These are phyloP conservation scores for Drosophila prosaltans DNA, from an alignment of 1,140 invertebrate species.

Conservation along the genomic window DNA sequence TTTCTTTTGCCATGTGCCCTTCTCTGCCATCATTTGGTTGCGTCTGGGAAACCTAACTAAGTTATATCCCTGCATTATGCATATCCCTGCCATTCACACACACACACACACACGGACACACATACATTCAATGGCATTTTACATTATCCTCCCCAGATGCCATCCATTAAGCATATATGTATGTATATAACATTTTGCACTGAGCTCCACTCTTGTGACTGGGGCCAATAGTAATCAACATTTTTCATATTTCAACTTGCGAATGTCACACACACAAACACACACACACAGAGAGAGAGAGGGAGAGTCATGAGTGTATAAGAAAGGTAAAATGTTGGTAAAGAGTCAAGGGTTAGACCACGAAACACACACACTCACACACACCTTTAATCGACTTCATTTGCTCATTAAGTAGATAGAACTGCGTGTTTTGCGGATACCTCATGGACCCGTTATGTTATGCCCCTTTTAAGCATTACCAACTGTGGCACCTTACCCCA, in stretches of 20 bases:
- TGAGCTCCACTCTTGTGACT: slow-evolving; percentile 23
- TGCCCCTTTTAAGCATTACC: slow-evolving; percentile 53
- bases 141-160: slow-evolving; percentile 16
- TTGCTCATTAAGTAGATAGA: slow-evolving; percentile 76
- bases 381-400: slow-evolving; percentile 79
- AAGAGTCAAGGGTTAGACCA: background rate
- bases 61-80: slow-evolving; percentile 52
- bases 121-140: slow-evolving; percentile 40
- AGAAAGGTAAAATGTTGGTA: background rate
- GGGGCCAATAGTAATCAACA: slow-evolving; percentile 35
- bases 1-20: background rate
- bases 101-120: background rate
- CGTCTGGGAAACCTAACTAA: slow-evolving; percentile 18
- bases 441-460: slow-evolving; percentile 10
- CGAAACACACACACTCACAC: slow-evolving; percentile 54
- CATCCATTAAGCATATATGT: slow-evolving; percentile 64
- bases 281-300: background rate
- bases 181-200: slow-evolving; percentile 17
- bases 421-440: slow-evolving; percentile 57
- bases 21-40: background rate
- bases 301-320: background rate
- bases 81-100: slow-evolving; percentile 33
- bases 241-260: slow-evolving; percentile 64
- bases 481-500: slow-evolving; percentile 21
- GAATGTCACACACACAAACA: slow-evolving; percentile 19